Conservation (phyloP, 1,140 invertebrate genomes). For the Cydia splendana region DNA sequence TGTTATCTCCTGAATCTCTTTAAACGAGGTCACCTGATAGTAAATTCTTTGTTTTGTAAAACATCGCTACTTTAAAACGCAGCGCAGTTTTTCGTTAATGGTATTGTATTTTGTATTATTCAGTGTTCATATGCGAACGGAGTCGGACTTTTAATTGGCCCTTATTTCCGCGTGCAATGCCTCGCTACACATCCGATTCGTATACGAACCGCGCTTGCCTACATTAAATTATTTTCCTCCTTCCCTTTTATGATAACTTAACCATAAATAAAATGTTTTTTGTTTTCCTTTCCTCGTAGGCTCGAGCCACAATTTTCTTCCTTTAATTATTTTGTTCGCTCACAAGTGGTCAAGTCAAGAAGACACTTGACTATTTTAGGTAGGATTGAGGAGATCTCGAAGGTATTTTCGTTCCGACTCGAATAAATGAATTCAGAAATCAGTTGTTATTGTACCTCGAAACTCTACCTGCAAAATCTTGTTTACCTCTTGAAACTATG, state of each 20-base stretch:
- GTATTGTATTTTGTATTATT: conserved; percentile 9
- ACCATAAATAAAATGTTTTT: conserved; percentile 5
- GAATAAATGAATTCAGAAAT: not conserved
- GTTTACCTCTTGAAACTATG: conserved; percentile 16
- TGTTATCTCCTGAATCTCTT: conserved; percentile 23
- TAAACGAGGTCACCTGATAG: conserved; percentile 22
- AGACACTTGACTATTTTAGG: not conserved
- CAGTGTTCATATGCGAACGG: conserved; percentile 17
- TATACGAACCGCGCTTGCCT: conserved; percentile 21
- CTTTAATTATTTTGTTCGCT: not conserved
- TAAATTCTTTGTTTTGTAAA: conserved; percentile 13
- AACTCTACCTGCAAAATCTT: not conserved
- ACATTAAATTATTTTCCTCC: conserved; percentile 22
- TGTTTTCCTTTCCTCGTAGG: not conserved
- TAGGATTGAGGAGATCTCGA: not conserved
- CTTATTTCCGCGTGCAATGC: conserved; percentile 23
- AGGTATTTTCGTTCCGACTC: not conserved
- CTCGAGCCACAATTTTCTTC: not conserved
- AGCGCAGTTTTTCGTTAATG: conserved; percentile 10
- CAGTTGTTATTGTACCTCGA: not conserved
- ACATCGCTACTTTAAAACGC: conserved; percentile 6
- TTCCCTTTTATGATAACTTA: conserved; percentile 17
- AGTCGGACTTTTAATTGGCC: conserved; percentile 31
- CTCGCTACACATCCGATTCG: conserved; percentile 30
- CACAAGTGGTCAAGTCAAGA: conserved; percentile 1